These are phyloP conservation scores for Belonocnema kinseyi DNA, from an alignment of 1,140 invertebrate genomes.

Conservation along the genomic window DNA sequence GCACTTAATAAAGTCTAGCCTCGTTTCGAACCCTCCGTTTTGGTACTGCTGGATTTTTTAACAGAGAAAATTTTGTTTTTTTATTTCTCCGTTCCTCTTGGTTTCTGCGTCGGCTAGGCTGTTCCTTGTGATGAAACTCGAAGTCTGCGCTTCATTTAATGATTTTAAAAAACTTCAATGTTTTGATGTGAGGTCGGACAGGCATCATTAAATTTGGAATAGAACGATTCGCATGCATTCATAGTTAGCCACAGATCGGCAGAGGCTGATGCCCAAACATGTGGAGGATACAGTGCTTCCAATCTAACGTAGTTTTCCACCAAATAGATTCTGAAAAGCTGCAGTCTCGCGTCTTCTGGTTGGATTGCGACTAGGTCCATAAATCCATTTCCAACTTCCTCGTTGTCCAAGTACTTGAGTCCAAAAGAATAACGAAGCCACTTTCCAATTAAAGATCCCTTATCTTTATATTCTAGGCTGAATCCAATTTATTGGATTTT, in stretches of 20 bases:
- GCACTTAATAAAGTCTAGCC: too few relatives aligned
- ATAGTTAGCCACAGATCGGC: slow-evolving; percentile 4
- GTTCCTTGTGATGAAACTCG: too few relatives aligned
- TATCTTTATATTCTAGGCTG: too few relatives aligned
- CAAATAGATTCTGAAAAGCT: slow-evolving; percentile 11
- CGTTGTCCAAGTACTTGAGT: not conserved
- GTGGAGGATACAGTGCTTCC: not conserved
- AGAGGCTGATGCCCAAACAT: slow-evolving; percentile 5
- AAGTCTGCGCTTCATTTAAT: too few relatives aligned
- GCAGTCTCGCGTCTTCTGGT: not conserved
- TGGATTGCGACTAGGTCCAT: slow-evolving; percentile 31
- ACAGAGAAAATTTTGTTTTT: too few relatives aligned
- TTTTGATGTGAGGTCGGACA: slow-evolving; percentile 31
- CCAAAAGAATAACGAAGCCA: slow-evolving; percentile 30
- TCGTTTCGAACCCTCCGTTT: too few relatives aligned
- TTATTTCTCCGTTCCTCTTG: too few relatives aligned
- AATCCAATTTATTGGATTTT: too few relatives aligned
- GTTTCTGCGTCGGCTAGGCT: too few relatives aligned
- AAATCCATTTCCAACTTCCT: slow-evolving; percentile 31
- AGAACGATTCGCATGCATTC: slow-evolving; percentile 34
- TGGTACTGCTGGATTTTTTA: too few relatives aligned
- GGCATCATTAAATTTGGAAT: slow-evolving; percentile 4
- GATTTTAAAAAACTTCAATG: slow-evolving; percentile 17
- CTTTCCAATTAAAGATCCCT: too few relatives aligned
- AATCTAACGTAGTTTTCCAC: slow-evolving; percentile 19